These are phyloP conservation scores for Lepidurus couesii DNA, from an alignment of 1,140 invertebrate species.

Conservation along the genomic window DNA sequence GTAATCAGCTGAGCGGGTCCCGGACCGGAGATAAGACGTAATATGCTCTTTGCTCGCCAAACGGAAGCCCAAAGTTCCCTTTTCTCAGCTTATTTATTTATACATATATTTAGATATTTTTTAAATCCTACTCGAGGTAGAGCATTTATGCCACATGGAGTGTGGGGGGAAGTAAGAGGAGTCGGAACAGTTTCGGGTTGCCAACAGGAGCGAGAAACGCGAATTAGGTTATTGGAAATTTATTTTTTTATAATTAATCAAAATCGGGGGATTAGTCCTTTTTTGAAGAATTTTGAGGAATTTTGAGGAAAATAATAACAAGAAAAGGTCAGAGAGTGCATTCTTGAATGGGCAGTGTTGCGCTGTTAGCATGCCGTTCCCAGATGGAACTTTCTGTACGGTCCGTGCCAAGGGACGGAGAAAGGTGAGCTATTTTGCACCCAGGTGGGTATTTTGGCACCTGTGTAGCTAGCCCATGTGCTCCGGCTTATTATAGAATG, in stretches of 20 bases:
- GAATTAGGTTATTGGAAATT: background rate
- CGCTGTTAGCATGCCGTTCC: background rate
- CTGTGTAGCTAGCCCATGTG: background rate
- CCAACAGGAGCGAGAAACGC: background rate
- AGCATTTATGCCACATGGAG: background rate
- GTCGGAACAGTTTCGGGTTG: background rate
- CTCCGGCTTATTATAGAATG: constrained; percentile 19
- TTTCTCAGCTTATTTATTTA: background rate
- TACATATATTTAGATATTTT: background rate
- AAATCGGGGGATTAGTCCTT: background rate
- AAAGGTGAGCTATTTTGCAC: constrained; percentile 18
- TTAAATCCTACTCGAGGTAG: background rate
- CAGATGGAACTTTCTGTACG: background rate
- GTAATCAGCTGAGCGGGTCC: constrained; percentile 12
- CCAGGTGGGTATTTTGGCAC: constrained; percentile 13
- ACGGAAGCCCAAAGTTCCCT: background rate
- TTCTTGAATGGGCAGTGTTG: background rate
- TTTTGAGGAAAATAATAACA: too few relatives aligned
- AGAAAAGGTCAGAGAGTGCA: too few relatives aligned
- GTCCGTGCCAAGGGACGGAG: constrained; percentile 6
- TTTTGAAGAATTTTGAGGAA: too few relatives aligned
- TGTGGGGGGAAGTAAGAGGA: background rate
- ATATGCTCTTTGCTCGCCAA: background rate
- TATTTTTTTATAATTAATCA: background rate
- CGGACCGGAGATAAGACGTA: background rate